A percentile compares a stretch with the other conserved stretches of the same genome.
phyloP scores from a whole-genome alignment of 2,797 vertebrate species.

The Ambastaia sidthimunki region DNA sequence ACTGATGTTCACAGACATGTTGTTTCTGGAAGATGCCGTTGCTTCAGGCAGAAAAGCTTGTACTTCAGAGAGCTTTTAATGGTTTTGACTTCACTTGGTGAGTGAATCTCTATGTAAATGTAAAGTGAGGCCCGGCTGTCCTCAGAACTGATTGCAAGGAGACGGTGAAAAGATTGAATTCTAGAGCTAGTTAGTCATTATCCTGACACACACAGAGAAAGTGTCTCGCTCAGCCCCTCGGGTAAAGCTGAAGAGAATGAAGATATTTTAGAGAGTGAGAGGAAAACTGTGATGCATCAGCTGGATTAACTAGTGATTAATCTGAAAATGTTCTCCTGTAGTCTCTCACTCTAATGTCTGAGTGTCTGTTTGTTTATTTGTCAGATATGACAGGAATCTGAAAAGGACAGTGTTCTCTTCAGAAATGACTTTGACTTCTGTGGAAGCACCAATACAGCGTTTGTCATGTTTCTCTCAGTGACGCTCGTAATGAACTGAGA shows the following conservation, averaged over 20 bases:
- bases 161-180: slow-evolving; percentile 41
- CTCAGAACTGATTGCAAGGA: slow-evolving; percentile 14
- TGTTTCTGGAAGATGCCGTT: slow-evolving; percentile 19
- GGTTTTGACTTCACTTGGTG: background rate
- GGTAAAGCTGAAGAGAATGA: slow-evolving; percentile 32
- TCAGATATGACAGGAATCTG: background rate
- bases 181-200: slow-evolving; percentile 50
- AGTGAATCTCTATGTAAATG: slow-evolving; percentile 14
- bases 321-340: slow-evolving; percentile 52
- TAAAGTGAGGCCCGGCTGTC: slow-evolving; percentile 1
- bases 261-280: slow-evolving; percentile 62
- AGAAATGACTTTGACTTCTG: slow-evolving; percentile 46
- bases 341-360: slow-evolving; percentile 16
- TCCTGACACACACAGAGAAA: slow-evolving; percentile 33
- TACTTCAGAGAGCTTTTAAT: slow-evolving; percentile 29
- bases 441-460: slow-evolving; percentile 52
- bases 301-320: slow-evolving; percentile 69
- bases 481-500: slow-evolving; percentile 63
- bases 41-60: slow-evolving; percentile 28
- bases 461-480: slow-evolving; percentile 58
- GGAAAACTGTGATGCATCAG: slow-evolving; percentile 57
- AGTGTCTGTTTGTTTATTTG: slow-evolving; percentile 7
- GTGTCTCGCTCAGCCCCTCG: slow-evolving; percentile 53
- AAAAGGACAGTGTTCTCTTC: background rate
- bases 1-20: slow-evolving; percentile 33